A percentile compares a stretch with the other conserved stretches of the same genome.
These are phyloP conservation scores for Denticeps clupeoides DNA, from an alignment of 2,797 vertebrate species.

Conservation along the genomic window DNA sequence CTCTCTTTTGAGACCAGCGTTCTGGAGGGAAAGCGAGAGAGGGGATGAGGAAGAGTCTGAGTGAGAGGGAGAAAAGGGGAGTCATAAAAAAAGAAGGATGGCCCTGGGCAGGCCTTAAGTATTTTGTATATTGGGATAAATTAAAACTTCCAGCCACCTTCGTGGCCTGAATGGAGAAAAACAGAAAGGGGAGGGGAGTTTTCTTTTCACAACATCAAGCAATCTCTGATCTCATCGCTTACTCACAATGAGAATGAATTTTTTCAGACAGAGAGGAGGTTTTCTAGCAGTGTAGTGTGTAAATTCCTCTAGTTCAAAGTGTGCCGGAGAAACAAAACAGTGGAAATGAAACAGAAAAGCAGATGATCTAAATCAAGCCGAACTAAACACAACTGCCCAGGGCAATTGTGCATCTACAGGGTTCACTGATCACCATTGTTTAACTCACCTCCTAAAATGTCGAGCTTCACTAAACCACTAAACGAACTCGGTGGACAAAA, in stretches of 20 bases:
- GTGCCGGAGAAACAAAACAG: too few relatives aligned
- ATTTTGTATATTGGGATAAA: slow-evolving; percentile 32
- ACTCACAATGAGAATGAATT: slow-evolving; percentile 29
- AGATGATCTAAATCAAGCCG: too few relatives aligned
- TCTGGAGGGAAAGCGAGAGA: not conserved
- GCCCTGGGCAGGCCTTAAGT: slow-evolving; percentile 12
- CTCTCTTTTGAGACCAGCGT: slow-evolving; percentile 13
- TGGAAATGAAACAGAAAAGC: too few relatives aligned
- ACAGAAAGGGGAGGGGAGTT: slow-evolving; percentile 14
- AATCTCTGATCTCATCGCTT: slow-evolving; percentile 30
- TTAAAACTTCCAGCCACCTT: slow-evolving; percentile 28
- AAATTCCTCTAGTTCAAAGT: too few relatives aligned
- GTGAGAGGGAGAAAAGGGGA: not conserved
- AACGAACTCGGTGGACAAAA: too few relatives aligned
- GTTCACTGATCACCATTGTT: not conserved
- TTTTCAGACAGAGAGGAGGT: not conserved
- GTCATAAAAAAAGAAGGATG: slow-evolving; percentile 9
- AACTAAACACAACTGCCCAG: not conserved
- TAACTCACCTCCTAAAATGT: not conserved
- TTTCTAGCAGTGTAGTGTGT: too few relatives aligned
- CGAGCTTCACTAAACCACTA: not conserved
- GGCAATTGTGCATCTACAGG: slow-evolving; percentile 1
- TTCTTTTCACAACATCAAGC: slow-evolving; percentile 19
- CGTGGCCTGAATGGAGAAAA: slow-evolving; percentile 22
- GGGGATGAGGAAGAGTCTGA: not conserved